phyloP scores from a whole-genome alignment of 2,888 invertebrate genomes.

The Ditula angustiorana region DNA sequence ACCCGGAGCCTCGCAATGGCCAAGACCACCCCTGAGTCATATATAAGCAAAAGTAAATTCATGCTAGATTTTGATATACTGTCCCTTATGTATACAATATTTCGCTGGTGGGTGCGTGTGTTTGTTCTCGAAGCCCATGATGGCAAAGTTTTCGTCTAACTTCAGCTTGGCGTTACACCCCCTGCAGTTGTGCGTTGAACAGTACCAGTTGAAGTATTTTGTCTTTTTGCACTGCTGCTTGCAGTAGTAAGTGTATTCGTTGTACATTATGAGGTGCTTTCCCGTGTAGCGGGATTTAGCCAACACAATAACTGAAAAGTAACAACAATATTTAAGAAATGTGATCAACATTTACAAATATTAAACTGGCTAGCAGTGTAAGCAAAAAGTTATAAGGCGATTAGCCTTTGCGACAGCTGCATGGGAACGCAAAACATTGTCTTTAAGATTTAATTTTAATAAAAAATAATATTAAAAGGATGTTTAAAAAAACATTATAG shows the following conservation, averaged over 20 bases:
- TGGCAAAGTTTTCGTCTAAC: conserved; percentile 63
- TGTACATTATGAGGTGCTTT: conserved; percentile 67
- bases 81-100: conserved; percentile 68
- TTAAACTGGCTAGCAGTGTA: too few species aligned
- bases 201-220: conserved; percentile 71
- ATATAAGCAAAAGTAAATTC: neutral
- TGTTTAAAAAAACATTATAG: too few species aligned
- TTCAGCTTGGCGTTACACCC: conserved; percentile 73
- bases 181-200: conserved; percentile 74
- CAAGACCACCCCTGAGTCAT: too few species aligned
- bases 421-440: too few species aligned
- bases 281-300: conserved; percentile 73
- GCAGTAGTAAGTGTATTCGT: conserved; percentile 75
- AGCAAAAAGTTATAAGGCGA: too few species aligned
- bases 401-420: too few species aligned
- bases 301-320: conserved; percentile 64
- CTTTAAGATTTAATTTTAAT: too few species aligned
- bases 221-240: conserved; percentile 70
- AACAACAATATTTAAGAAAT: conserved; percentile 13
- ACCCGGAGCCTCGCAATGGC: too few species aligned
- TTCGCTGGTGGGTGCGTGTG: conserved; percentile 72
- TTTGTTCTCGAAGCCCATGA: conserved; percentile 57
- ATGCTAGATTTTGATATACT: conserved; percentile 60
- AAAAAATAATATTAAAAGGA: too few species aligned
- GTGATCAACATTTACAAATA: too few species aligned